Evolutionary conservation across 2,888 invertebrate species (phyloP), one percentile per base, ranked within the genome.

Genomic region (Hemistola chrysoprasaria): DNA sequence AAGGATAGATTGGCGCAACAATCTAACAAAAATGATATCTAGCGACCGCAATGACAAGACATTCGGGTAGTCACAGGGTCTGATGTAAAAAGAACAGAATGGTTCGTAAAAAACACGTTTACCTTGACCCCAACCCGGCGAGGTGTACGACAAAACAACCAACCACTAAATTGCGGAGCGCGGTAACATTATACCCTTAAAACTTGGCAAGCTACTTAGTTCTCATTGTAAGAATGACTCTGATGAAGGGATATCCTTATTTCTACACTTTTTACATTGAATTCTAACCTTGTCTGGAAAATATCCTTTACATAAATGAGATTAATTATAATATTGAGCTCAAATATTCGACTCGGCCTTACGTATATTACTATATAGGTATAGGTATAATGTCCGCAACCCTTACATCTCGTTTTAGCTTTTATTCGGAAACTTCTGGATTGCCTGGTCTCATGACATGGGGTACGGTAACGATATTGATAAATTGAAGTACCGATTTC

Each of bases 41-140:
- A 41, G 41, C 41, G 45, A 40, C 30, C 16, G 16, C 16, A 16
- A 16, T 16, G 35, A 37, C 9, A 30, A 27, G 27, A n/a, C n/a
- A n/a, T 33, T 34, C 25, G 22, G 21, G 46, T 52, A 38, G 46
- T 52, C 49, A n/a, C n/a, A 45, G 50, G 40, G 50, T 50, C 48
- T 47, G 46, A 52, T 45, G 43, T 41, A 53, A 53, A 53, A 56
- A 44, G 33, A 38, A 11, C 37, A 38, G 36, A 49, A 43, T 40
- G 28, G 39, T 38, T 37, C 42, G 41, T 49, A 58, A 60, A 62
- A 62, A 62, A 60, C 55, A 59, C 60, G 67, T 52, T 71, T 38
- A 53, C 71, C 69, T 69, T 71, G 69, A 68, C 67, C 67, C 47
- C 38, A 34, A 25, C 41, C 38, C 45, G 36, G 40, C 39, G 32